Percentiles rank a stretch among this genome's conserved stretches.
Evolutionary conservation across 1,140 invertebrate species (phyloP).

Genomic region (Leptinotarsa undecemlineata): DNA sequence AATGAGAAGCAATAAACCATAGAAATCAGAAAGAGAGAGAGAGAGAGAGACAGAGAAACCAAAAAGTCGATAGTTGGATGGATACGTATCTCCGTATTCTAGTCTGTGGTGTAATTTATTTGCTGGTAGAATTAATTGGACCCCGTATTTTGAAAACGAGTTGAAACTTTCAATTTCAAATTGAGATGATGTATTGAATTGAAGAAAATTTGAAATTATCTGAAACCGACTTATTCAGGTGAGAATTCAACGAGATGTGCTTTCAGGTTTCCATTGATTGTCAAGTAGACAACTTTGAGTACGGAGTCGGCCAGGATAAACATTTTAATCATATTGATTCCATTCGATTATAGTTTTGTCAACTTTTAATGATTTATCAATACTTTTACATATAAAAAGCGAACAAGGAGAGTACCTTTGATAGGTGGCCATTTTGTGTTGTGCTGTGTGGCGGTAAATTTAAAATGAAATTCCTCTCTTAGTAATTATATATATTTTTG

Average conservation of each 20-base stretch:
- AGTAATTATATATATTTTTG: slow-evolving; percentile 2
- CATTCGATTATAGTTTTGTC: background rate
- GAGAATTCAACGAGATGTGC: background rate
- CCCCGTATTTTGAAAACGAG: too few species aligned
- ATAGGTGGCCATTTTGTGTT: slow-evolving; percentile 41
- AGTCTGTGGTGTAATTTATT: too few species aligned
- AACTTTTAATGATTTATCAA: background rate
- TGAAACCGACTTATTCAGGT: too few species aligned
- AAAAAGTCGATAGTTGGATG: too few species aligned
- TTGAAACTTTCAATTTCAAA: too few species aligned
- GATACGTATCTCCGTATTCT: too few species aligned
- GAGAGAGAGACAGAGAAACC: too few species aligned
- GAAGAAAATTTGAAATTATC: too few species aligned
- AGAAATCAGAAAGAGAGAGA: too few species aligned
- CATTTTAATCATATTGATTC: background rate
- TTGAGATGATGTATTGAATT: too few species aligned
- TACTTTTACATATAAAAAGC: background rate
- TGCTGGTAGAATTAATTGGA: too few species aligned
- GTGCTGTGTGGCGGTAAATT: slow-evolving; percentile 46
- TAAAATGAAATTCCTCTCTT: slow-evolving; percentile 28
- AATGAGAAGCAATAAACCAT: too few species aligned
- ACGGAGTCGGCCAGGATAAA: background rate
- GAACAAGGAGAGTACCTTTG: background rate
- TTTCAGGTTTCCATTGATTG: slow-evolving; percentile 2
- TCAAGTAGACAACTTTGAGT: background rate